Percentiles rank a stretch among this genome's conserved stretches.
These are phyloP conservation scores for Malthinus seriepunctatus DNA, from an alignment of 2,888 invertebrate genomes.

Conservation along the genomic window DNA sequence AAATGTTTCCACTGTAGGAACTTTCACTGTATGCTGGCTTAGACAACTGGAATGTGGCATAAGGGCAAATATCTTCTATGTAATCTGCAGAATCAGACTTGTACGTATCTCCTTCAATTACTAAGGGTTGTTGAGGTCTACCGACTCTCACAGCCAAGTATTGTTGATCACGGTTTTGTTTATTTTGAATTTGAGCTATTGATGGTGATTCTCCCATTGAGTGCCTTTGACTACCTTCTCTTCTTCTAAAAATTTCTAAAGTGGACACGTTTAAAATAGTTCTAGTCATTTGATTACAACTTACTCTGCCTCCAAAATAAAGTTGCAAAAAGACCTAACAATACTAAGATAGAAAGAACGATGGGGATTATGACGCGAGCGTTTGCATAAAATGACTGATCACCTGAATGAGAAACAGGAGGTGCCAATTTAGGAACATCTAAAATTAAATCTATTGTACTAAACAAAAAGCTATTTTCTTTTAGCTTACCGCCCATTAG, in stretches of 20 bases:
- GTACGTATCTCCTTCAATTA: slow-evolving; percentile 58
- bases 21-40: slow-evolving; percentile 84
- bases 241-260: slow-evolving; percentile 54
- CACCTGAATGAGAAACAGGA: slow-evolving; percentile 68
- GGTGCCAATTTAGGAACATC: slow-evolving; percentile 68
- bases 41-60: slow-evolving; percentile 89
- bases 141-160: slow-evolving; percentile 68
- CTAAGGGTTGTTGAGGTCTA: slow-evolving; percentile 51
- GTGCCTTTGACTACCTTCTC: slow-evolving; percentile 44
- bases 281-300: slow-evolving; percentile 5
- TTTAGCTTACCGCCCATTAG: slow-evolving; percentile 68
- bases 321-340: slow-evolving; percentile 69
- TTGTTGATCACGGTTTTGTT: slow-evolving; percentile 78
- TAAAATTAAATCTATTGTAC: slow-evolving; percentile 35
- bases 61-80: slow-evolving; percentile 91
- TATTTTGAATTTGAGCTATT: slow-evolving; percentile 78
- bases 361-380: slow-evolving; percentile 66
- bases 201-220: slow-evolving; percentile 76
- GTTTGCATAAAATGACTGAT: slow-evolving; percentile 68
- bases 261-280: background rate
- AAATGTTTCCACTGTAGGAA: slow-evolving; percentile 87
- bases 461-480: background rate
- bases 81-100: slow-evolving; percentile 69
- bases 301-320: slow-evolving; percentile 73
- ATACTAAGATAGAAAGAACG: slow-evolving; percentile 67